Evolutionary conservation across 2,888 invertebrate species (phyloP), one percentile per base, ranked within the genome.

Genomic region (Melinaea marsaeus): DNA sequence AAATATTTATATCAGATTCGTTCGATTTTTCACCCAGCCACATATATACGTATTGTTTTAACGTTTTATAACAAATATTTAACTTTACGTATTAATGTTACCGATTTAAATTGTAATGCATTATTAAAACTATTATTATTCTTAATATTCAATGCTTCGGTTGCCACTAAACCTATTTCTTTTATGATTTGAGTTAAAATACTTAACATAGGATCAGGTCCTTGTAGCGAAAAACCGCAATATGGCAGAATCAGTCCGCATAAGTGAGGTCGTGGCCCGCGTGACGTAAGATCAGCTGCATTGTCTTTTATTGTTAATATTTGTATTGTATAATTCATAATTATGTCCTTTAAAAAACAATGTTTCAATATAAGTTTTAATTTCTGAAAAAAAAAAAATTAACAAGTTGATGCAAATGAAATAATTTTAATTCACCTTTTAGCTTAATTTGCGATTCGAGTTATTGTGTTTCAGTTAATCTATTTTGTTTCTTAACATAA

Each of bases 1-100:
- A 77, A 77, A 78, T 74, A 78, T 78, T 77, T 78, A 77, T 79
- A 77, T 83, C 81, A 75, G 77, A 84, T 83, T 80, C 77, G 74
- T 69, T 62, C 67, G 56, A 60, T 68, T 65, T 71, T 72, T 70
- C 64, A 74, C 71, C 71, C 67, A 72, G 73, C 71, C 72, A 62
- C 67, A 58, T 73, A 69, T 1, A 22, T 22, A 22, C 22, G 22
- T 22, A 22, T 22, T 22, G 22, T 60, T 75, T 74, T 71, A 67
- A 69, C 72, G 73, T 74, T 73, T 68, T 60, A 67, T 64, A 63
- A 46, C 13, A 62, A 51, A 63, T 37, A 60, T 57, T 64, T 55
- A 37, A 60, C 47, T 57, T 13, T 57, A 51, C 5, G 6, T 7
- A 5, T 22, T 13, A 46, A 58, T 61, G 51, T 68, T 54, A 55